Evolutionary conservation across 1,140 invertebrate genomes (phyloP).

Genomic region (Brachionus paranguensis): DNA sequence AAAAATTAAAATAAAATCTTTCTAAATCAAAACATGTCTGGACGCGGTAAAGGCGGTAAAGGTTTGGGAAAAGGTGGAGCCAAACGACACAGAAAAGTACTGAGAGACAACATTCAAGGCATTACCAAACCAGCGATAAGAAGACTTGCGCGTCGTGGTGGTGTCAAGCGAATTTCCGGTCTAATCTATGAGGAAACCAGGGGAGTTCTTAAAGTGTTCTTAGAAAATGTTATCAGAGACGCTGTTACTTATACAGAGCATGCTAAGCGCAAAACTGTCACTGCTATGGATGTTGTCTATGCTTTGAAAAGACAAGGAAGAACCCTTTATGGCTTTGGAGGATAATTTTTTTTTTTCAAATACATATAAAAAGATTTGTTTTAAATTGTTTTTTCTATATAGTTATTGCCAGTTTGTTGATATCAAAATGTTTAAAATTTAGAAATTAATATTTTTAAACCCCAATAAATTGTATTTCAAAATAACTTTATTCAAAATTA

Average conservation of each 20-base stretch:
- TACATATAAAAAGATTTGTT: neutral
- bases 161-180: constrained; percentile 40
- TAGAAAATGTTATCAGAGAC: constrained; percentile 40
- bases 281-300: constrained; percentile 40
- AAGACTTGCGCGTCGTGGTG: constrained; percentile 39
- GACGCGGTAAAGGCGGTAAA: constrained; percentile 50
- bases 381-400: neutral
- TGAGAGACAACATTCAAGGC: constrained; percentile 66
- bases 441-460: too few species aligned
- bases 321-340: constrained; percentile 40
- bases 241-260: constrained; percentile 41
- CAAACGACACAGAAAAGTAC: constrained; percentile 53
- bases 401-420: neutral
- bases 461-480: too few species aligned
- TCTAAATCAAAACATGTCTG: constrained; percentile 44
- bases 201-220: constrained; percentile 36
- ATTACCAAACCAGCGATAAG: constrained; percentile 41
- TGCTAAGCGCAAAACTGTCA: constrained; percentile 39
- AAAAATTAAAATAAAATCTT: neutral
- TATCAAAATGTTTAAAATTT: too few species aligned
- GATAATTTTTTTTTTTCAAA: neutral
- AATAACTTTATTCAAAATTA: too few species aligned
- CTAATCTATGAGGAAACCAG: constrained; percentile 38
- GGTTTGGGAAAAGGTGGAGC: constrained; percentile 51
- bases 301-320: constrained; percentile 40